phyloP scores from a whole-genome alignment of 2,888 invertebrate genomes.

The Mythimna pallens region DNA sequence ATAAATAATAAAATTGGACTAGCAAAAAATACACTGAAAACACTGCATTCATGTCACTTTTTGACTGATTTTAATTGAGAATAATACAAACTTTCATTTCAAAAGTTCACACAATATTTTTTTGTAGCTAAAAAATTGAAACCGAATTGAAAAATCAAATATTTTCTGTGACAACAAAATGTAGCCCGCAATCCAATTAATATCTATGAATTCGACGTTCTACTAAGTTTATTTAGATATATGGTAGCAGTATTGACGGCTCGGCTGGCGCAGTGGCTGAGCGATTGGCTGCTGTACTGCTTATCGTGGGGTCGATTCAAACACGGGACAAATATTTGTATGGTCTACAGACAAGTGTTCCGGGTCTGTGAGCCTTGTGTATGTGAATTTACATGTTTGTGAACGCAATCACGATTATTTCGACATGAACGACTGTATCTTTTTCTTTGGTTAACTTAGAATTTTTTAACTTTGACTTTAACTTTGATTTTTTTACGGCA shows the following conservation, averaged over 20 bases:
- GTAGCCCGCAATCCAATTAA: not conserved
- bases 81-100: not conserved
- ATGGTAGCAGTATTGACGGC: not conserved
- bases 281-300: too few relatives aligned
- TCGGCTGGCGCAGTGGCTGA: too few relatives aligned
- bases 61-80: not conserved
- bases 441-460: too few relatives aligned
- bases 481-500: too few relatives aligned
- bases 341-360: too few relatives aligned
- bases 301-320: too few relatives aligned
- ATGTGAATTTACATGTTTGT: too few relatives aligned
- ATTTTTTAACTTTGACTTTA: too few relatives aligned
- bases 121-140: not conserved
- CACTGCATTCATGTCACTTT: not conserved
- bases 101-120: not conserved
- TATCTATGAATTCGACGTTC: not conserved
- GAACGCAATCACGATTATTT: too few relatives aligned
- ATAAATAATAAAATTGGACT: not conserved
- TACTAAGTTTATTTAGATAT: not conserved
- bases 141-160: not conserved
- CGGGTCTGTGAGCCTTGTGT: too few relatives aligned
- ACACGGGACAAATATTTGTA: too few relatives aligned
- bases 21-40: not conserved
- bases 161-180: not conserved
- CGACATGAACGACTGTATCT: too few relatives aligned